These are phyloP conservation scores for Diarsia brunnea DNA, from an alignment of 2,888 invertebrate genomes.

Conservation along the genomic window DNA sequence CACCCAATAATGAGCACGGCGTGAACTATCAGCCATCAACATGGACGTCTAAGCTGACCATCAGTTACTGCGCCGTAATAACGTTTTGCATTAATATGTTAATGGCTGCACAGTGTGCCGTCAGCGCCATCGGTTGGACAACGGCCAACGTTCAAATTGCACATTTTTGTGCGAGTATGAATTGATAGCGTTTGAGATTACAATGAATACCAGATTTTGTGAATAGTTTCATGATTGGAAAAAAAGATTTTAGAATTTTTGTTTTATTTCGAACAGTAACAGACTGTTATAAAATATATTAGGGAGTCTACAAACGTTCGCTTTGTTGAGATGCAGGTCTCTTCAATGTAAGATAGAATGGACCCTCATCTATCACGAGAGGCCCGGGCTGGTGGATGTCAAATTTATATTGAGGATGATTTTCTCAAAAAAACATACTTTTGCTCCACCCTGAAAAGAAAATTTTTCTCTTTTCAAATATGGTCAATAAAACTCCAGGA, in stretches of 20 bases:
- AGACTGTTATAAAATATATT: no score
- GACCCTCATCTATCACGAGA: no score
- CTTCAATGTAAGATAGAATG: no score
- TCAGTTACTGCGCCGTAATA: constrained; percentile 70
- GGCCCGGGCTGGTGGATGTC: no score
- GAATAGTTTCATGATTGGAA: not conserved
- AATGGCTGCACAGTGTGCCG: constrained; percentile 70
- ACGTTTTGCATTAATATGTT: constrained; percentile 75
- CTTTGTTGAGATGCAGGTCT: no score
- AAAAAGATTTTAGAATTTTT: no score
- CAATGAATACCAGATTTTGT: constrained; percentile 16
- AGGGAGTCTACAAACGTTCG: no score
- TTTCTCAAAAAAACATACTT: not conserved
- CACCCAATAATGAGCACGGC: constrained; percentile 14
- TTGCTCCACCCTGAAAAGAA: not conserved
- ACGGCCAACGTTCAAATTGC: constrained; percentile 73
- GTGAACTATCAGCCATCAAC: constrained; percentile 41
- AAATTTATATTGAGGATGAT: no score
- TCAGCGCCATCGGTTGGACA: constrained; percentile 61
- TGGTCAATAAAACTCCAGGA: not conserved
- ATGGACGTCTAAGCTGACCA: constrained; percentile 58
- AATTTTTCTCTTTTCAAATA: not conserved
- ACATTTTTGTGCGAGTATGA: constrained; percentile 61
- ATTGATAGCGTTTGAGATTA: constrained; percentile 52
- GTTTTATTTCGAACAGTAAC: no score